Evolutionary conservation across 2,888 invertebrate genomes (phyloP), one percentile per base, ranked within the genome.

Genomic region (Eristalinus sepulchralis): DNA sequence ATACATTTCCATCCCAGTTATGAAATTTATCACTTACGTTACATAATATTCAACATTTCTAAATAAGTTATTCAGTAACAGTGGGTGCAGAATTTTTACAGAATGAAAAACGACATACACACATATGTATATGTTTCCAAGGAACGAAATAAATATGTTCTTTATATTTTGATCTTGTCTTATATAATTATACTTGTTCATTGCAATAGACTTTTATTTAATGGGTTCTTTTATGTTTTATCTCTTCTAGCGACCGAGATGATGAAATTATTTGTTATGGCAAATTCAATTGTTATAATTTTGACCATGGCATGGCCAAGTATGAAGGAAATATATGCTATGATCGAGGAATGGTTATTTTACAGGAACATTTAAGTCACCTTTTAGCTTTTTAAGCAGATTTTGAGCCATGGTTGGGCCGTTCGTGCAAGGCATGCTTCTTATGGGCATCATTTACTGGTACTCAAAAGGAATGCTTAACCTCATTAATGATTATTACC

Each of bases 211-310:
- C 11, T 20, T 13, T 22, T 1, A 24, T 13, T 24, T 24, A 57
- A 22, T 55, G 0, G 9, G 11, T 57, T 0, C 31, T n/a, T 24
- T 53, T 57, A 17, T 55, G 53, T 84, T 62, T 57, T 36, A 72
- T 83, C 94, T 27, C 90, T 92, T 88, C 94, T 95, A 89, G 93
- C 94, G 88, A 91, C 95, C 88, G 96, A 96, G 90, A 96, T 95
- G 92, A 95, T 97, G 95, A 95, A 95, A 92, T 92, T 97, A n/a
- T 97, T 97, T 91, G 96, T 97, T 24, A 93, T 97, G 80, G 95
- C 96, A 57, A 97, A 97, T 92, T 95, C 96, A 31, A 91, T 97
- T 60, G 94, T 96, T 83, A 93, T 96, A 88, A 94, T 97, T 83
- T 92, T 96, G 13, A 95, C 96, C 0, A 93, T 96, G 92, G 95